These are phyloP conservation scores for Sprattus sprattus DNA, from an alignment of 2,113 vertebrate species.

Conservation along the genomic window DNA sequence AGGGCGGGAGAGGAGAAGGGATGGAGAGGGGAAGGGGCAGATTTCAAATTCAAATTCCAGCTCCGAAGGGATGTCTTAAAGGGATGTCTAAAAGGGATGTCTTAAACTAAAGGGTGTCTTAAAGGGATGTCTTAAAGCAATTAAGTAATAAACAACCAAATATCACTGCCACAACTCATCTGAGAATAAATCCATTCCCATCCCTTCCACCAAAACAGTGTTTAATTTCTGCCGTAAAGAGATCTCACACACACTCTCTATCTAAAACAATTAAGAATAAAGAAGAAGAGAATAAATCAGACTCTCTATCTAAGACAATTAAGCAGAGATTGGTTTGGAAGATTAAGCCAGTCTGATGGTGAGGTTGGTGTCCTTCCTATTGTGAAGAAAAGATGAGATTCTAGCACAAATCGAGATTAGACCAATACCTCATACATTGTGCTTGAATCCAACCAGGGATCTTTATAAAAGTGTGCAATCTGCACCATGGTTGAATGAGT, in stretches of 20 bases:
- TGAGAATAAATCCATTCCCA: not conserved
- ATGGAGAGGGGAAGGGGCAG: not conserved
- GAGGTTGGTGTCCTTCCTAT: not conserved
- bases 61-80: not conserved
- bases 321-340: not conserved
- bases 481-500: conserved; percentile 47
- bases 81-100: not conserved
- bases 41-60: not conserved
- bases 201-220: not conserved
- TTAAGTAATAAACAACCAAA: not conserved
- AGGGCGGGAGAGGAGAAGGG: not conserved
- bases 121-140: not conserved
- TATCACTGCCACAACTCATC: not conserved
- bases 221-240: not conserved
- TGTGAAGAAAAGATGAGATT: not conserved
- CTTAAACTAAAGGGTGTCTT: no score
- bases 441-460: conserved; percentile 14
- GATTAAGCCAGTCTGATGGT: not conserved
- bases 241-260: not conserved
- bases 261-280: not conserved
- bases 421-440: not conserved
- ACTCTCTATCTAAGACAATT: not conserved
- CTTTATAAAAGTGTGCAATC: conserved; percentile 55
- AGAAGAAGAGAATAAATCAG: no score
- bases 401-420: not conserved